Evolutionary conservation across 2,113 vertebrate species (phyloP).

Genomic region (Lichenostomus cassidix): DNA sequence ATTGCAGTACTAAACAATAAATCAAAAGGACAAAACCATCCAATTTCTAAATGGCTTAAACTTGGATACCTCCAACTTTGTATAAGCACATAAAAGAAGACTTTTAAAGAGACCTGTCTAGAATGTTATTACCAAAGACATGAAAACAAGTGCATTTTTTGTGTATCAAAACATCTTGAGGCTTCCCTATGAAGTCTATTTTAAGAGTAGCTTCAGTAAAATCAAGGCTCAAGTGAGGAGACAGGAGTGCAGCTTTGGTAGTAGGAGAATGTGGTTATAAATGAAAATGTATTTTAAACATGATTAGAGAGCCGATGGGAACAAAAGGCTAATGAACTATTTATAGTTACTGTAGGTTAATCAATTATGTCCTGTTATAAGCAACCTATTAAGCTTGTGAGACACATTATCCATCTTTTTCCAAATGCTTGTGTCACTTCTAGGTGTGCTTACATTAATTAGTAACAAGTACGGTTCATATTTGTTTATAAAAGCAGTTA

Average conservation of each 20-base stretch:
- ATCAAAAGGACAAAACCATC: not conserved
- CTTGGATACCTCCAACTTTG: not conserved
- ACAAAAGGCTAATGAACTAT: not conserved
- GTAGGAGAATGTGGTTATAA: not conserved
- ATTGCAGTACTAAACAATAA: not conserved
- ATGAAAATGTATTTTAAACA: not conserved
- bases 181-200: not conserved
- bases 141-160: not conserved
- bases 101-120: not conserved
- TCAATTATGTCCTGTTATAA: not conserved
- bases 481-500: not conserved
- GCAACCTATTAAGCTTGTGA: not conserved
- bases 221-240: not conserved
- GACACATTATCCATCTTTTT: not conserved
- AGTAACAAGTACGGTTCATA: not conserved
- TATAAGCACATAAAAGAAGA: not conserved
- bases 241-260: not conserved
- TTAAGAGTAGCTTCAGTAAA: not conserved
- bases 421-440: not conserved
- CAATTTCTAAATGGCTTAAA: not conserved
- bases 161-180: not conserved
- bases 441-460: not conserved
- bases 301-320: not conserved
- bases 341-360: not conserved
- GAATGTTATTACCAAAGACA: not conserved